Base-by-base conservation (phyloP, 2,888 invertebrate genomes). In the Dyspetes luteomarginatus region DNA sequence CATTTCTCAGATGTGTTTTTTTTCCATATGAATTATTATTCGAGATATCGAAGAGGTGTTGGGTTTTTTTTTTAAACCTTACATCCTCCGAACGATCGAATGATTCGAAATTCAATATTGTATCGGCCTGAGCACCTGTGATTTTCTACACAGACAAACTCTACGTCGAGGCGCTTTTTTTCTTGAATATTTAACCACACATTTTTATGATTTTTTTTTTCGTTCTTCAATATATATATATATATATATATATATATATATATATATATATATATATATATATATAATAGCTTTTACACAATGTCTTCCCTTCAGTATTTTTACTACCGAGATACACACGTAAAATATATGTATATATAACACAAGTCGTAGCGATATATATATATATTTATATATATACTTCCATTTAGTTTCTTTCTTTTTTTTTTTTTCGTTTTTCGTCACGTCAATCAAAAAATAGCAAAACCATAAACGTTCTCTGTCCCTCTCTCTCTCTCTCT, bases 231-330 rank as follows among this genome's bases (percentile, higher is more conserved):
- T 90, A 86, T 86, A 87, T 88, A 86, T 86, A 86, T 86, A 88
- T 52, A 85, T 86, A 86, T 88, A 85, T 87, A 88, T 89, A 9
- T 60, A 45, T 22, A 48, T 67, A 26, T 45, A 62, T 24, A 26
- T 28, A 36, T 30, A 30, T 56, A 41, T 41, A 55, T 48, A 12
- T 62, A 64, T 58, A 86, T 85, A 86, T 90, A 87, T 87, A 88
- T 89, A 86, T 88, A 87, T 86, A 88, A 86, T 88, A 87, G 85
- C 86, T 86, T 86, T 86, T 89, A 88, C 88, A 90, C 86, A 87
- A 87, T 86, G 86, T 82, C 84, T 86, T 80, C 81, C 56, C 84
- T 75, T 85, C 81, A 85, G 83, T 86, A 73, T 52, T 85, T 50
- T 68, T 78, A 85, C 85, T 87, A 87, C 84, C 84, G 85, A 85